A percentile compares a stretch with the other conserved stretches of the same genome.
These are phyloP conservation scores for Sorex araneus DNA, from an alignment of 2,113 vertebrate genomes.

Conservation along the genomic window DNA sequence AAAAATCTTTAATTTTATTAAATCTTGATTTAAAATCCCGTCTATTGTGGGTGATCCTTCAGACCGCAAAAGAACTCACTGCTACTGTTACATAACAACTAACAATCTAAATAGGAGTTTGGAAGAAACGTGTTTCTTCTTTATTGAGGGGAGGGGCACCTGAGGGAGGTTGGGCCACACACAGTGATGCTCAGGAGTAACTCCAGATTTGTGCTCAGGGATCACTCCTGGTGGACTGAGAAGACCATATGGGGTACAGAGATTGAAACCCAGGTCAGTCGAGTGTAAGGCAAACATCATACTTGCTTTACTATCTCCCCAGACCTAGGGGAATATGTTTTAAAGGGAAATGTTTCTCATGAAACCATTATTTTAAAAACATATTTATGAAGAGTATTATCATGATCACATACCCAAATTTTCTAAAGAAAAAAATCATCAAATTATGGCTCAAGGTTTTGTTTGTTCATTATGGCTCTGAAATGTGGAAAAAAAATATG, in stretches of 20 bases:
- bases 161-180: too few species aligned
- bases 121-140: background rate
- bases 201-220: too few species aligned
- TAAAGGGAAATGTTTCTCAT: background rate
- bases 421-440: background rate
- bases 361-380: background rate
- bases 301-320: too few species aligned
- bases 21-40: background rate
- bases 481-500: background rate
- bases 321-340: too few species aligned
- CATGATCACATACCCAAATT: background rate
- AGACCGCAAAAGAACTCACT: too few species aligned
- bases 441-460: background rate
- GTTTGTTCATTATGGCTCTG: background rate
- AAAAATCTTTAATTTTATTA: background rate
- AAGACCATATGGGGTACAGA: too few species aligned
- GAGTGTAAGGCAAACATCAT: too few species aligned
- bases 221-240: too few species aligned
- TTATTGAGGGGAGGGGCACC: background rate
- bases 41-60: too few species aligned
- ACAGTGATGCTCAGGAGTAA: too few species aligned
- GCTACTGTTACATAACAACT: background rate
- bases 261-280: too few species aligned
- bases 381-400: background rate
- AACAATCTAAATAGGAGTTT: background rate